phyloP scores from a whole-genome alignment of 2,888 invertebrate species.

The Ariolimax columbianus region DNA sequence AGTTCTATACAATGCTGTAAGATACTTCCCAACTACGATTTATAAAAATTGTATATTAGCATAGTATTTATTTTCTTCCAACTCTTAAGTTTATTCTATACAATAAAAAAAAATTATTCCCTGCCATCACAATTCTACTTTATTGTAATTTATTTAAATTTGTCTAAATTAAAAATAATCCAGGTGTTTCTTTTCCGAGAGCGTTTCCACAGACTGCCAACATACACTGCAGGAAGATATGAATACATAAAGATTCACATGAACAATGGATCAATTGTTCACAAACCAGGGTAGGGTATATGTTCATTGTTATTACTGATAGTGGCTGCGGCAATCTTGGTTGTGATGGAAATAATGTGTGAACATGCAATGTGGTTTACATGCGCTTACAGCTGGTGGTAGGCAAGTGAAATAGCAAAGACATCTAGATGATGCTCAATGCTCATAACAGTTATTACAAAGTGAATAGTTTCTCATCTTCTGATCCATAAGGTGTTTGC shows the following conservation, averaged over 20 bases:
- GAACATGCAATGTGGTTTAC: neutral
- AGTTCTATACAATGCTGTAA: too few relatives aligned
- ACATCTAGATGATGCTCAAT: neutral
- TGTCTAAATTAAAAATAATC: neutral
- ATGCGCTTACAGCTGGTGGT: neutral
- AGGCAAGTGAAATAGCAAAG: neutral
- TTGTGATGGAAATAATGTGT: neutral
- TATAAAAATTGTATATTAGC: too few relatives aligned
- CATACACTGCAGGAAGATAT: conserved; percentile 68
- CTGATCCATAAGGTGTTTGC: too few relatives aligned
- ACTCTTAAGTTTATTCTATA: too few relatives aligned
- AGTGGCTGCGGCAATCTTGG: neutral
- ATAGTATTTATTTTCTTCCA: too few relatives aligned
- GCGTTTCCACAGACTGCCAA: conserved; percentile 64
- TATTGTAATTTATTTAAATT: too few relatives aligned
- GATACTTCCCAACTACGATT: too few relatives aligned
- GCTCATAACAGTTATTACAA: neutral
- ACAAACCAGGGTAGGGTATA: conserved; percentile 67
- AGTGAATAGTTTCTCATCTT: neutral
- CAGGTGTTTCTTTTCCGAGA: conserved; percentile 74
- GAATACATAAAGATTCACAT: conserved; percentile 71
- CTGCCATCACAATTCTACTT: too few relatives aligned
- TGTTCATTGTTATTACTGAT: neutral
- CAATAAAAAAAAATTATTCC: too few relatives aligned
- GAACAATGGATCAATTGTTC: conserved; percentile 69